Evolutionary conservation across 2,888 invertebrate species (phyloP).

Genomic region (Boloria selene): DNA sequence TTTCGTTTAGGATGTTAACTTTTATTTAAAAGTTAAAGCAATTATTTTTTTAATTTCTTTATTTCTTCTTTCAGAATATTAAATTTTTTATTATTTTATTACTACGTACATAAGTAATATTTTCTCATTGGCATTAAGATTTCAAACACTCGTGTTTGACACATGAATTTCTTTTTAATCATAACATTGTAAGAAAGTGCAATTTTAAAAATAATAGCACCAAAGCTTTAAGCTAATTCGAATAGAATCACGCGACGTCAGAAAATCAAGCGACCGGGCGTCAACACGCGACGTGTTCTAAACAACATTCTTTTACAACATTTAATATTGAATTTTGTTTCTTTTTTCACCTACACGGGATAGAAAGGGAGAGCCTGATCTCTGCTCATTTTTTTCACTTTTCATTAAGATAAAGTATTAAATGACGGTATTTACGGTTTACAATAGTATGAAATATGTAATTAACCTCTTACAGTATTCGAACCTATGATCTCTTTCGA

Average conservation of each 20-base stretch:
- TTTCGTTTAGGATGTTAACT: too few relatives aligned
- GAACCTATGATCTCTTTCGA: too few relatives aligned
- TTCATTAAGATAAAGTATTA: too few relatives aligned
- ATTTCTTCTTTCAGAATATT: too few relatives aligned
- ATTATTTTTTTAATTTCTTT: too few relatives aligned
- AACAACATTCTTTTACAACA: constrained; percentile 11
- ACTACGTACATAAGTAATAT: not conserved
- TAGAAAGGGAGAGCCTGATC: too few relatives aligned
- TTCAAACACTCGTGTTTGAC: not conserved
- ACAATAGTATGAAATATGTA: too few relatives aligned
- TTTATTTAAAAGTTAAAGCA: too few relatives aligned
- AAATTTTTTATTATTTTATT: too few relatives aligned
- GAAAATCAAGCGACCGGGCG: constrained; percentile 19
- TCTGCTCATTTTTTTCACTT: too few relatives aligned
- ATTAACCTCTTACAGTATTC: too few relatives aligned
- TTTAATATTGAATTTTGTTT: not conserved
- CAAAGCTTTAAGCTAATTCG: constrained; percentile 26
- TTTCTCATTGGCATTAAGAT: not conserved
- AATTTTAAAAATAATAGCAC: constrained; percentile 32
- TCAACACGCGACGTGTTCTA: constrained; percentile 34
- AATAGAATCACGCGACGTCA: constrained; percentile 37
- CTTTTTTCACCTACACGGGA: constrained; percentile 2
- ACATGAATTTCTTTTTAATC: constrained; percentile 16
- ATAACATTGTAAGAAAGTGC: constrained; percentile 23
- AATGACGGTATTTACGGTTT: too few relatives aligned